A percentile compares a stretch with the other conserved stretches of the same genome.
phyloP scores from a whole-genome alignment of 2,888 invertebrate genomes.

The Caenorhabditis uteleia region DNA sequence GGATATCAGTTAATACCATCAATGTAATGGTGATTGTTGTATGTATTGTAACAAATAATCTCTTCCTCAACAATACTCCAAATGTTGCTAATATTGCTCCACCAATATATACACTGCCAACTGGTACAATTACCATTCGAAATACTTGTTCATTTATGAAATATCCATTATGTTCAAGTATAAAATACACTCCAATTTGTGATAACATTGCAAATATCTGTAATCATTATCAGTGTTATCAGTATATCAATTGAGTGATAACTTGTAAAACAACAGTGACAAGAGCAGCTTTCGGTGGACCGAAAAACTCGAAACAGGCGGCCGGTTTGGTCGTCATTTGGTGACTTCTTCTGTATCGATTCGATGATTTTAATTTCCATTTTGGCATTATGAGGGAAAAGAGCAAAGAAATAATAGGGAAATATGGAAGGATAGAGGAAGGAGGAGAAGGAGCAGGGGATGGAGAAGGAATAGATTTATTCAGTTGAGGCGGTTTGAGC shows the following conservation, averaged over 20 bases:
- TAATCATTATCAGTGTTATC: background rate
- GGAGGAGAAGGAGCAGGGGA: no score
- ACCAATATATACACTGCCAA: slow-evolving; percentile 35
- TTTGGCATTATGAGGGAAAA: no score
- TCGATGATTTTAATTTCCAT: no score
- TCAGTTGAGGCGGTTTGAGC: no score
- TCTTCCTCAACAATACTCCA: slow-evolving; percentile 29
- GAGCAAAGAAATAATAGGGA: no score
- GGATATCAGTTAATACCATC: slow-evolving; percentile 62
- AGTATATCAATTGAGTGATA: background rate
- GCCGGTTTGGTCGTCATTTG: slow-evolving; percentile 16
- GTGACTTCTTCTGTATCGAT: no score
- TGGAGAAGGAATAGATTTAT: no score
- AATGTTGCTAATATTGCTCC: slow-evolving; percentile 33
- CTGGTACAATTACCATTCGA: slow-evolving; percentile 42
- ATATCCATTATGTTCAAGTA: slow-evolving; percentile 50
- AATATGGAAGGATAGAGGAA: no score
- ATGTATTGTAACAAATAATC: slow-evolving; percentile 51
- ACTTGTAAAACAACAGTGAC: slow-evolving; percentile 17
- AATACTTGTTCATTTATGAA: slow-evolving; percentile 51
- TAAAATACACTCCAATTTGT: slow-evolving; percentile 49
- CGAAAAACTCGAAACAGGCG: slow-evolving; percentile 35
- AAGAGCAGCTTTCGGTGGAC: slow-evolving; percentile 16
- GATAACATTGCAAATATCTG: slow-evolving; percentile 47
- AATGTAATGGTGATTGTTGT: slow-evolving; percentile 54